These are phyloP conservation scores for Corythaixoides concolor DNA, from an alignment of 2,113 vertebrate genomes.

Conservation along the genomic window DNA sequence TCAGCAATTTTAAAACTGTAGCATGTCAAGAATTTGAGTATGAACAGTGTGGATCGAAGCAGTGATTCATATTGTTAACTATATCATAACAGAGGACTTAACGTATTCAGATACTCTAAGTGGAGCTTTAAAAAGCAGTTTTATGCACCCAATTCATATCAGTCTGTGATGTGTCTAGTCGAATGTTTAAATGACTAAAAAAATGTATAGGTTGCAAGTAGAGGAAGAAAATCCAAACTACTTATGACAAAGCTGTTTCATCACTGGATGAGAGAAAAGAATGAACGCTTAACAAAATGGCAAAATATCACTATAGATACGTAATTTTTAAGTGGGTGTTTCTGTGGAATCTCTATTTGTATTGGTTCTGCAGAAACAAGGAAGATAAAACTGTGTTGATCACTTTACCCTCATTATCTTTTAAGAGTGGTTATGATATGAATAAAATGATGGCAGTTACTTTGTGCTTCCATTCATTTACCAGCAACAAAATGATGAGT, in stretches of 20 bases:
- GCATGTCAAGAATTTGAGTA: background rate
- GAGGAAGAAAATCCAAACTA: background rate
- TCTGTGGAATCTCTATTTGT: background rate
- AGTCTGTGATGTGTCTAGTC: background rate
- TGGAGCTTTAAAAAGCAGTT: background rate
- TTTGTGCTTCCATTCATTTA: background rate
- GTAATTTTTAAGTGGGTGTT: background rate
- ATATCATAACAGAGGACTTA: background rate
- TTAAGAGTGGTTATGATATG: background rate
- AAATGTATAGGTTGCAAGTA: background rate
- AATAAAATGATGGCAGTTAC: background rate
- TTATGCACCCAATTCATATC: background rate
- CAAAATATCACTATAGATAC: background rate
- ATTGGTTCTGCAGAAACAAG: background rate
- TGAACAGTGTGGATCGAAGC: background rate
- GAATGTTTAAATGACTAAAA: background rate
- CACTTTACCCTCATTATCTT: background rate
- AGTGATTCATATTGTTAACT: background rate
- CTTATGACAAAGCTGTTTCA: background rate
- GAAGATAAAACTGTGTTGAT: background rate
- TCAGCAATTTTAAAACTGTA: background rate
- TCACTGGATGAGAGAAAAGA: background rate
- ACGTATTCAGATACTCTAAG: background rate
- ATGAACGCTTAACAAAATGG: background rate
- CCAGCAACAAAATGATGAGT: background rate